Evolutionary conservation across 2,113 vertebrate genomes (phyloP), one percentile per base, ranked within the genome.

Genomic region (Pelvicachromis taeniatus): DNA sequence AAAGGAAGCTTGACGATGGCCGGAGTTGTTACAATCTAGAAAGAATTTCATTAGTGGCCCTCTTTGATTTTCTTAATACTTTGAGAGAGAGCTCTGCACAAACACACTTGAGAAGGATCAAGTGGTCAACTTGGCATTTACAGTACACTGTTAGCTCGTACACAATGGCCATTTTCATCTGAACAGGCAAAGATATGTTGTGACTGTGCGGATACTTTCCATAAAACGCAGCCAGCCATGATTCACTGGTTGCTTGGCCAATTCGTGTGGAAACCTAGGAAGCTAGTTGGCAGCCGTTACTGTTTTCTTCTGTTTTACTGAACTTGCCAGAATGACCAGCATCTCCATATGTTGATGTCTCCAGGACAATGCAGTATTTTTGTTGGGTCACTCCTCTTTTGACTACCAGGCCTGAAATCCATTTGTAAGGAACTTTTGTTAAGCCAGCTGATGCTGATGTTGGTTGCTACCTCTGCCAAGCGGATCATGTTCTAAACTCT

Each of bases 31-130:
- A 91, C 85, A 90, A 83, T 86, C 86, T 73, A 50, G 61, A 91
- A 93, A 91, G 94, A 93, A 93, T 94, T 93, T 93, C 91, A 92
- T 94, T 93, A 91, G 91, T 84, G 78, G 29, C 61, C 38, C 75
- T 87, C n/a, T 85, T 85, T 86, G 88, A 84, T 79, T 90, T 81
- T 68, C 31, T 77, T 78, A 87, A 89, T 87, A 63, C 90, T 81
- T 73, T 19, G 14, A 89, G 91, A 87, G 84, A 88, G 80, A 75
- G 55, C 26, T 83, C 61, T 52, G 75, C 87, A 89, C 84, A 86
- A 81, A 89, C 87, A 82, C 89, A 84, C 89, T 82, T 63, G 75
- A 84, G 42, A 73, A 48, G 81, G 85, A 85, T 91, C 81, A 84
- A 89, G 84, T 65, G 85, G 83, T 86, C 82, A 79, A 79, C 42